phyloP scores from a whole-genome alignment of 2,113 vertebrate species.

The Galeopterus variegatus region DNA sequence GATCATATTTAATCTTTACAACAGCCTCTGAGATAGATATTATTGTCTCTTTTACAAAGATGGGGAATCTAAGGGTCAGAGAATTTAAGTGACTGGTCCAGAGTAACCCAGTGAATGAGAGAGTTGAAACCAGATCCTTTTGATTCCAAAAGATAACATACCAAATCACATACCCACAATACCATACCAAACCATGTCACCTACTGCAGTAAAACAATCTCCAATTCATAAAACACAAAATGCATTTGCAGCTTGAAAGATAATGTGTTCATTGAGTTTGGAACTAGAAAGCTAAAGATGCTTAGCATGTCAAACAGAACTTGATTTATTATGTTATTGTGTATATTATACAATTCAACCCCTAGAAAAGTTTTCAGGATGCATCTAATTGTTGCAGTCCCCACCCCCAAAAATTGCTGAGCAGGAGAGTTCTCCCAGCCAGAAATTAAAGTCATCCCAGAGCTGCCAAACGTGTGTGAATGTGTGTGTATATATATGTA shows the following conservation, averaged over 20 bases:
- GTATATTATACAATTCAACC: neutral
- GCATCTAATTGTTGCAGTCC: slow-evolving; percentile 46
- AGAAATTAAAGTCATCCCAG: slow-evolving; percentile 78
- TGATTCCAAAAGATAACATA: neutral
- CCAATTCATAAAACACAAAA: neutral
- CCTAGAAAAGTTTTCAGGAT: slow-evolving; percentile 47
- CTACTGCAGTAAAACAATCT: neutral
- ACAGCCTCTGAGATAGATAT: neutral
- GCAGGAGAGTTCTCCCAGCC: slow-evolving; percentile 63
- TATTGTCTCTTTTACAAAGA: neutral
- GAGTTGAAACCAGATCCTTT: neutral
- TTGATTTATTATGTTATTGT: neutral
- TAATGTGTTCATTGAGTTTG: neutral
- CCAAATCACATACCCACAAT: neutral
- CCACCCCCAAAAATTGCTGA: slow-evolving; percentile 69
- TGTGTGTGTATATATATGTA: neutral
- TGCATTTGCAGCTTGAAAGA: neutral
- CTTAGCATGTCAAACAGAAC: neutral
- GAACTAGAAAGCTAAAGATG: neutral
- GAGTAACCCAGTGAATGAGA: neutral
- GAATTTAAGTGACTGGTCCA: slow-evolving; percentile 2
- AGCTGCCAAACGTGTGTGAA: slow-evolving; percentile 67
- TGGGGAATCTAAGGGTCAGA: neutral
- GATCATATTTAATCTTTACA: slow-evolving; percentile 13
- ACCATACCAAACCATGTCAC: neutral